Percentiles rank a stretch among this genome's conserved stretches.
Evolutionary conservation across 2,113 vertebrate genomes (phyloP).

Genomic region (Zingel zingel): DNA sequence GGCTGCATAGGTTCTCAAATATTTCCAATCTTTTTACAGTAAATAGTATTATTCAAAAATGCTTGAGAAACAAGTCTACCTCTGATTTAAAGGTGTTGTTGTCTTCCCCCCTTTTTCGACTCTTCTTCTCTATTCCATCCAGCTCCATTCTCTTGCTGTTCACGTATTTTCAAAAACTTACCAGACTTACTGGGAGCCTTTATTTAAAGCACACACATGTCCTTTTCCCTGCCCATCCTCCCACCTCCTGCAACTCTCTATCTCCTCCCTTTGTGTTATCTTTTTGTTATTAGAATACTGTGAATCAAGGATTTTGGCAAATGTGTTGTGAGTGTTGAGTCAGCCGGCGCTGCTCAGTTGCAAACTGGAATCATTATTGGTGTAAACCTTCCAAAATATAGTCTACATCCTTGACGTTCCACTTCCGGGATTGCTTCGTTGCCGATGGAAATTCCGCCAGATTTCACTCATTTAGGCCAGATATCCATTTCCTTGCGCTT

Average conservation of each 20-base stretch:
- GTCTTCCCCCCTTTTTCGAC: constrained; percentile 21
- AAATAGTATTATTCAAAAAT: background rate
- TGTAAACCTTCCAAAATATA: background rate
- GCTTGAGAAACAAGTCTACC: constrained; percentile 23
- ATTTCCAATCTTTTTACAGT: background rate
- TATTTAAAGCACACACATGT: constrained; percentile 33
- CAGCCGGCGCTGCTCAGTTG: background rate
- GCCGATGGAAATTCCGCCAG: too few relatives aligned
- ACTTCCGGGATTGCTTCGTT: too few relatives aligned
- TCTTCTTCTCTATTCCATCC: background rate
- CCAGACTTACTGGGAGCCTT: background rate
- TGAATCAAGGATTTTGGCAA: background rate
- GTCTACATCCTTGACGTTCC: too few relatives aligned
- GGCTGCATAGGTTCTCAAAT: background rate
- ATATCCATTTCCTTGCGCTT: too few relatives aligned
- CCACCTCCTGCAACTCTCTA: background rate
- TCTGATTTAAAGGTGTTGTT: constrained; percentile 55
- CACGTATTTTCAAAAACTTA: background rate
- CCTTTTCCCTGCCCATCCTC: constrained; percentile 9
- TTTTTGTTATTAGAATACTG: background rate
- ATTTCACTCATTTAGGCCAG: too few relatives aligned
- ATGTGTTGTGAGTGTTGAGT: background rate
- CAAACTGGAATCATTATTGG: background rate
- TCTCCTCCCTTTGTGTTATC: background rate
- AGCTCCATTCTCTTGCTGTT: constrained; percentile 47